Percentiles rank a stretch among this genome's conserved stretches.
phyloP scores from a whole-genome alignment of 2,797 vertebrate genomes.

The Rhyacichthys aspro region DNA sequence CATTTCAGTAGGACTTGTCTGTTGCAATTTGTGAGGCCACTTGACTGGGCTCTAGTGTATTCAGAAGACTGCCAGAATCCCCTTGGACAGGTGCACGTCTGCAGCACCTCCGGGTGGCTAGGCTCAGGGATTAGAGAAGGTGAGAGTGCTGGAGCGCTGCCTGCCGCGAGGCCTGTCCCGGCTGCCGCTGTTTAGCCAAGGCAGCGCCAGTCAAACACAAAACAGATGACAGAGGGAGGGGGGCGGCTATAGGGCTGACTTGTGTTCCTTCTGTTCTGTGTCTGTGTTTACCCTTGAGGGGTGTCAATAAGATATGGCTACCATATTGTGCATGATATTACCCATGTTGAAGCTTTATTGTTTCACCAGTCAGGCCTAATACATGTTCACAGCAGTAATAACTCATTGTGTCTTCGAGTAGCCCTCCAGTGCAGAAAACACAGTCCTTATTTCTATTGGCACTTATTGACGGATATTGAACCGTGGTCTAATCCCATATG shows the following conservation, averaged over 20 bases:
- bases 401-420: conserved; percentile 6
- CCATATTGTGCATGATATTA: conserved; percentile 62
- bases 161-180: conserved; percentile 51
- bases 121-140: conserved; percentile 67
- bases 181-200: conserved; percentile 73
- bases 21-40: conserved; percentile 8
- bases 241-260: conserved; percentile 48
- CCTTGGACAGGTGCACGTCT: conserved; percentile 71
- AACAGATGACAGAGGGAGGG: conserved; percentile 73
- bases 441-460: background rate
- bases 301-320: conserved; percentile 62
- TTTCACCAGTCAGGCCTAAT: conserved; percentile 22
- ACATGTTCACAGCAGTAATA: conserved; percentile 23
- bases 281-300: conserved; percentile 71
- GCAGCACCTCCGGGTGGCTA: conserved; percentile 59
- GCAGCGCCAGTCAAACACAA: conserved; percentile 69
- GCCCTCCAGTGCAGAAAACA: background rate
- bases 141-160: conserved; percentile 63
- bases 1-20: conserved; percentile 11
- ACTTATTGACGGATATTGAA: background rate
- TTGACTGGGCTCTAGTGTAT: conserved; percentile 22
- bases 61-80: conserved; percentile 36
- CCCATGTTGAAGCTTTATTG: conserved; percentile 39
- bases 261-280: conserved; percentile 63
- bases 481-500: conserved; percentile 6